A percentile compares a stretch with the other conserved stretches of the same genome.
phyloP scores from a whole-genome alignment of 2,888 invertebrate species.

The Polylopha cassiicola region DNA sequence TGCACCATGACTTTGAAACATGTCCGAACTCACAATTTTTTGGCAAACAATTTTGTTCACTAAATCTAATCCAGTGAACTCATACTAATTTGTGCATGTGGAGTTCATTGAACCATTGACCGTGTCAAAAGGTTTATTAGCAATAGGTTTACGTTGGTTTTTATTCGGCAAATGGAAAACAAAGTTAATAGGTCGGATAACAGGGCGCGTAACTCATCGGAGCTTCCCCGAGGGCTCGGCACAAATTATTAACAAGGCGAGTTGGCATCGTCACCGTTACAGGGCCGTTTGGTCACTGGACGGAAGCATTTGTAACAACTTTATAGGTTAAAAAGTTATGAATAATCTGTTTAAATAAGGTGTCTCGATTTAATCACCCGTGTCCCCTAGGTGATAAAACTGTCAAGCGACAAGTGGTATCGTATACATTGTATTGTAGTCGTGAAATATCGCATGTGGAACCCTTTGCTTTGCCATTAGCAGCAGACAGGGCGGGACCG shows the following conservation, averaged over 20 bases:
- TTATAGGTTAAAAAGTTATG: too few relatives aligned
- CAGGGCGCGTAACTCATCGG: slow-evolving; percentile 30
- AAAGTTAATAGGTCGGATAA: slow-evolving; percentile 29
- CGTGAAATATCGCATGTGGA: slow-evolving; percentile 31
- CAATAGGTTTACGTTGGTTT: too few relatives aligned
- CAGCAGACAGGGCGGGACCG: slow-evolving; percentile 55
- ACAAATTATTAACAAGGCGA: slow-evolving; percentile 29
- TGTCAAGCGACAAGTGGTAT: slow-evolving; percentile 26
- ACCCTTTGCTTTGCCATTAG: slow-evolving; percentile 44
- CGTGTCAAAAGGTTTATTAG: too few relatives aligned
- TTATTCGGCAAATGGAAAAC: slow-evolving; percentile 14
- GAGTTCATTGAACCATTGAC: background rate
- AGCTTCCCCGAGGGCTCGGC: slow-evolving; percentile 34
- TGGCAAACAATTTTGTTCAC: slow-evolving; percentile 17
- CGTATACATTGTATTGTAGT: slow-evolving; percentile 7
- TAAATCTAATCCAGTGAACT: slow-evolving; percentile 13
- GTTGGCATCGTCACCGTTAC: slow-evolving; percentile 19
- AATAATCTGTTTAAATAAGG: too few relatives aligned
- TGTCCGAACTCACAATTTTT: slow-evolving; percentile 26
- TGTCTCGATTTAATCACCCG: slow-evolving; percentile 11
- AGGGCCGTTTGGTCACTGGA: background rate
- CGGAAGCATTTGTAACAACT: too few relatives aligned
- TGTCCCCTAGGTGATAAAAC: slow-evolving; percentile 17
- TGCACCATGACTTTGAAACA: slow-evolving; percentile 20
- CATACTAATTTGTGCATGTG: too few relatives aligned